Evolutionary conservation across 1,140 invertebrate genomes (phyloP), one percentile per base, ranked within the genome.

Genomic region (Artemia franciscana): DNA sequence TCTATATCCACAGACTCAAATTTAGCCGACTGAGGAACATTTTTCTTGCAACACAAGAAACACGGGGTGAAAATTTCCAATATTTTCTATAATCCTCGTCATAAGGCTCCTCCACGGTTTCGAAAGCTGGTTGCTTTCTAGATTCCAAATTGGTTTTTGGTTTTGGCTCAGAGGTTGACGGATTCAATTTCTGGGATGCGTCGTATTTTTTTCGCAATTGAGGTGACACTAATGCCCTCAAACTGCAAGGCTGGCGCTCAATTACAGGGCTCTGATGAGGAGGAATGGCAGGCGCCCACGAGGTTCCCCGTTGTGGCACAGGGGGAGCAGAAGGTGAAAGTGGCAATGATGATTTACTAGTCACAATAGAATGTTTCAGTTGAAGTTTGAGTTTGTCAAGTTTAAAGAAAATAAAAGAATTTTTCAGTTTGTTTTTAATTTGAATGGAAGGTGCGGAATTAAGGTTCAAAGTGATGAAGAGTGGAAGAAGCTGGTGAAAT

Each of bases 181-280:
- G 39, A 1, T 12, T 51, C 1, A 18, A 15, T 51, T 51, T 51
- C 3, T 51, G 39, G 12, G 39, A 51, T 15, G 21, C 12, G 12
- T 51, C 39, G 21, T 51, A 51, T 18, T 51, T 51, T 51, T 51
- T 51, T 3, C 39, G 12, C 12, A 51, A 18, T 3, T 18, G 12
- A 51, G 39, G 39, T 51, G 39, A 51, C 12, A 51, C 39, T 51
- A 51, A 3, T 2, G 39, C 39, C 21, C 39, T 51, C 39, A 51
- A 51, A 24, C 23, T 24, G 26, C 69, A 66, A 68, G 2, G 68
- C 68, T 4, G 67, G 67, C 1, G 68, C 66, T 51, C 39, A 24
- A 15, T 5, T 21, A 23, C 15, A 30, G 15, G 24, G 18, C 66
- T 59, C 12, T 65, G 65, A 21, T 26, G 59, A 26, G 67, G 65